A percentile compares a stretch with the other conserved stretches of the same genome.
phyloP scores from a whole-genome alignment of 2,797 vertebrate species.

The Typhlichthys eigenmanni region DNA sequence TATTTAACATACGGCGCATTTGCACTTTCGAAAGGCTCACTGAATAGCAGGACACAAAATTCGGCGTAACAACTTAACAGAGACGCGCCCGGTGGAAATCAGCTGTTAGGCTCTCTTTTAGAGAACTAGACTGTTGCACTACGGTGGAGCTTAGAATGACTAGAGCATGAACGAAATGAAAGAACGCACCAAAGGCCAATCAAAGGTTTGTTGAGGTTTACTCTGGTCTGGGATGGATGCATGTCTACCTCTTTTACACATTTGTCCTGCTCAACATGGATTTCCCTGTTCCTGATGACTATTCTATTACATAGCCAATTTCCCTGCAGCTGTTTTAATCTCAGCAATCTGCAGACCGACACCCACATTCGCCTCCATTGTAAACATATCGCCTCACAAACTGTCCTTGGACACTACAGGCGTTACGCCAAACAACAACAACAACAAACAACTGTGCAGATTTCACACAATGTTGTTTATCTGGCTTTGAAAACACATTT shows the following conservation, averaged over 20 bases:
- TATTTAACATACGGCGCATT: too few relatives aligned
- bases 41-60: too few relatives aligned
- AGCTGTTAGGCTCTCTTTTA: too few relatives aligned
- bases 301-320: background rate
- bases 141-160: too few relatives aligned
- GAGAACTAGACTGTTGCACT: too few relatives aligned
- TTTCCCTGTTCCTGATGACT: background rate
- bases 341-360: background rate
- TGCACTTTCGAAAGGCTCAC: too few relatives aligned
- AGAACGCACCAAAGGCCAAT: background rate
- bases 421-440: background rate
- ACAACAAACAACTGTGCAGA: background rate
- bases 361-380: constrained; percentile 1
- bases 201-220: background rate
- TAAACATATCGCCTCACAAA: background rate
- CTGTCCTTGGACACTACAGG: too few relatives aligned
- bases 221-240: background rate
- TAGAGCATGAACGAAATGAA: background rate
- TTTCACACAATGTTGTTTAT: too few relatives aligned
- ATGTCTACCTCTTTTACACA: background rate
- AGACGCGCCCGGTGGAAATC: too few relatives aligned
- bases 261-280: background rate
- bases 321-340: background rate
- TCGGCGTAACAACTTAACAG: too few relatives aligned
- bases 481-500: too few relatives aligned